Evolutionary conservation across 2,113 vertebrate genomes (phyloP).

Genomic region (Odontophorus gujanensis): DNA sequence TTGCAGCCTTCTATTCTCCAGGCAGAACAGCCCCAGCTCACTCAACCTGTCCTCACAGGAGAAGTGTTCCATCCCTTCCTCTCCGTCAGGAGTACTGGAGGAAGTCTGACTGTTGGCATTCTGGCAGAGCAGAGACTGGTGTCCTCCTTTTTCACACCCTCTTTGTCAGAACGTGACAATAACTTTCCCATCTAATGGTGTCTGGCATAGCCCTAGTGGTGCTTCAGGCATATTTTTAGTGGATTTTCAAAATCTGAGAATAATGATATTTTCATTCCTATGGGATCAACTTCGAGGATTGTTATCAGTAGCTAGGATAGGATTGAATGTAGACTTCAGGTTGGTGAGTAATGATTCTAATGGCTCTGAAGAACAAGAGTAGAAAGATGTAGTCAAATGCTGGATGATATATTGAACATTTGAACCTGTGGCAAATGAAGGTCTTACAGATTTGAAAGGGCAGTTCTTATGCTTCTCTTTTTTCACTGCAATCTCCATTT

Average conservation of each 20-base stretch:
- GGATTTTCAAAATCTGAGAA: background rate
- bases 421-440: background rate
- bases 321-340: background rate
- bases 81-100: background rate
- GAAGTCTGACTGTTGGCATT: background rate
- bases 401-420: background rate
- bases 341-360: background rate
- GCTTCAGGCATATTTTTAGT: background rate
- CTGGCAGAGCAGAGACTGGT: background rate
- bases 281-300: background rate
- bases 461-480: background rate
- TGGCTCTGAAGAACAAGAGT: background rate
- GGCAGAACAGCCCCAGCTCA: no score
- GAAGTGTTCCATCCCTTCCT: background rate
- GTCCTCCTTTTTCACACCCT: background rate
- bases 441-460: background rate
- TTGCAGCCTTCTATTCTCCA: no score
- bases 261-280: background rate
- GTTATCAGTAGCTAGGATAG: background rate
- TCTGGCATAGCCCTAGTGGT: background rate
- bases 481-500: background rate
- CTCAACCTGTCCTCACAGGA: no score
- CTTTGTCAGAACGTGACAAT: accelerated
- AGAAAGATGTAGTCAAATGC: background rate
- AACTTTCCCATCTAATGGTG: background rate